phyloP scores from a whole-genome alignment of 2,113 vertebrate genomes.

The Ptyas mucosa region DNA sequence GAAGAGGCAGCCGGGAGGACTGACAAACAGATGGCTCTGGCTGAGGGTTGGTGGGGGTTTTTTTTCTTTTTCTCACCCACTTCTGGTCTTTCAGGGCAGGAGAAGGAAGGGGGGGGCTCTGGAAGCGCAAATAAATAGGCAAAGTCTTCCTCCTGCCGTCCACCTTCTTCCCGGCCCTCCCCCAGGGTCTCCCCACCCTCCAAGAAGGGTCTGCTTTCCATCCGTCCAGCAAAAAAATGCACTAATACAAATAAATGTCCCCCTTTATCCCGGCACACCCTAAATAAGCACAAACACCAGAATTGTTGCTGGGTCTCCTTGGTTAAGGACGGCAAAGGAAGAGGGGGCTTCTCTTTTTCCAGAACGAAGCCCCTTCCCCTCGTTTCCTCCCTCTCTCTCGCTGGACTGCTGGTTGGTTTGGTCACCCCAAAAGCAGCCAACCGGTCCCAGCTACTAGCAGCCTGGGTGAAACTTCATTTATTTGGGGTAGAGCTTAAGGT shows the following conservation, averaged over 20 bases:
- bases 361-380: neutral
- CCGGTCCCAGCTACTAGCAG: neutral
- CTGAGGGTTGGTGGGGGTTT: constrained; percentile 14
- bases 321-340: constrained; percentile 55
- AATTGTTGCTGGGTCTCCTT: neutral
- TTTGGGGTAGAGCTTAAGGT: neutral
- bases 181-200: neutral
- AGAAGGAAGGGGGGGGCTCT: neutral
- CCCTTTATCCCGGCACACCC: neutral
- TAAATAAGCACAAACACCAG: neutral
- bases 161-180: neutral
- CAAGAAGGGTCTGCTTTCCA: neutral
- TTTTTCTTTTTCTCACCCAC: constrained; percentile 2
- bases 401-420: neutral
- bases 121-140: neutral
- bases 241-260: neutral
- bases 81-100: constrained; percentile 29
- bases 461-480: neutral
- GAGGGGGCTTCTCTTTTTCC: neutral
- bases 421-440: neutral
- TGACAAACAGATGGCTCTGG: neutral
- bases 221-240: neutral
- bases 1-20: neutral
- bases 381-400: neutral
- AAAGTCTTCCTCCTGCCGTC: neutral